These are phyloP conservation scores for Ryuthela nishihirai DNA, from an alignment of 2,888 invertebrate species.

Conservation along the genomic window DNA sequence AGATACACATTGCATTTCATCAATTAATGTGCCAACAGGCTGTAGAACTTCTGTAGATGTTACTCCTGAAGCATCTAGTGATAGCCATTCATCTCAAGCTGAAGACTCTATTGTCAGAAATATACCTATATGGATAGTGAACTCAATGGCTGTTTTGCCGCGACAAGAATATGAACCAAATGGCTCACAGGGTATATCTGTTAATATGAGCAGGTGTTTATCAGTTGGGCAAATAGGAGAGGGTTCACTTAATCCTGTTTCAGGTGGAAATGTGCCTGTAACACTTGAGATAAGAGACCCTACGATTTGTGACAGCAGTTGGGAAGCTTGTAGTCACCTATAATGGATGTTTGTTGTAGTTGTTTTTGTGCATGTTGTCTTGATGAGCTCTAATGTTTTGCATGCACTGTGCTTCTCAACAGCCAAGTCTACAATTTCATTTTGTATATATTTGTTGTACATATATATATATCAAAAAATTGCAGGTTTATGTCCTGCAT, in stretches of 20 bases:
- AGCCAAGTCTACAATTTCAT: no score
- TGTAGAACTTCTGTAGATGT: not conserved
- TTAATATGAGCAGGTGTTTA: not conserved
- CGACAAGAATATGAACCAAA: conserved; percentile 16
- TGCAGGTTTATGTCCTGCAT: no score
- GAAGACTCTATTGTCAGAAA: conserved; percentile 9
- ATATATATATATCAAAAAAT: no score
- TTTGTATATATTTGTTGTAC: no score
- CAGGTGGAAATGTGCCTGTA: not conserved
- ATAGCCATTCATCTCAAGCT: conserved; percentile 3
- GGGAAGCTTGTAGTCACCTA: conserved; percentile 37
- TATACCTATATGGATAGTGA: conserved; percentile 34
- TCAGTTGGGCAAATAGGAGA: not conserved
- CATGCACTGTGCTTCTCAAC: no score
- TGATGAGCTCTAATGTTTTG: no score
- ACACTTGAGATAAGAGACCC: not conserved
- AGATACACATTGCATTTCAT: not conserved
- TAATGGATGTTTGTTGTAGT: no score
- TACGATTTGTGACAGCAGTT: conserved; percentile 13
- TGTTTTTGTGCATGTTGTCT: no score
- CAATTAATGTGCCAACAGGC: not conserved
- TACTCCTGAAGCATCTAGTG: not conserved
- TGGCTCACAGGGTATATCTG: not conserved
- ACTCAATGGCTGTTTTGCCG: conserved; percentile 15
- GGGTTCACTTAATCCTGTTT: not conserved